A percentile compares a stretch with the other conserved stretches of the same genome.
These are phyloP conservation scores for Laothoe populi DNA, from an alignment of 2,888 invertebrate species.

Conservation along the genomic window DNA sequence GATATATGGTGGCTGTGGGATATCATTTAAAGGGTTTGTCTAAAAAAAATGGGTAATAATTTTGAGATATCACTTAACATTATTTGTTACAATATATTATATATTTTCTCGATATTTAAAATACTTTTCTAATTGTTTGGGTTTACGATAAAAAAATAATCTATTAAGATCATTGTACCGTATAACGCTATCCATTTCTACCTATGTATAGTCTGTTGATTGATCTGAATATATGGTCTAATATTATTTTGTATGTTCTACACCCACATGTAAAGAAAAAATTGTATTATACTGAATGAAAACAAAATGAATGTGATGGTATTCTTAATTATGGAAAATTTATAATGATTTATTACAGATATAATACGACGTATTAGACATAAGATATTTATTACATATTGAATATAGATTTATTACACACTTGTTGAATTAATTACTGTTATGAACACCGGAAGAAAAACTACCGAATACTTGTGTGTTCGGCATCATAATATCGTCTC, in stretches of 20 bases:
- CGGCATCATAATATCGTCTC: slow-evolving; percentile 2
- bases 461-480: slow-evolving; percentile 11
- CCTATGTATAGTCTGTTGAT: too few species aligned
- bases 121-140: too few species aligned
- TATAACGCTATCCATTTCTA: too few species aligned
- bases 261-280: not conserved
- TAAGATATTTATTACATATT: not conserved
- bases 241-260: not conserved
- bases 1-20: too few species aligned
- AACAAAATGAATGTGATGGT: not conserved
- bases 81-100: too few species aligned
- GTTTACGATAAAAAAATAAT: too few species aligned
- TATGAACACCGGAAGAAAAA: not conserved
- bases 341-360: slow-evolving; percentile 6
- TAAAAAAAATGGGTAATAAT: too few species aligned
- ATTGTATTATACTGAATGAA: not conserved
- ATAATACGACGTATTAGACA: not conserved
- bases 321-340: not conserved
- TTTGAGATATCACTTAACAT: too few species aligned
- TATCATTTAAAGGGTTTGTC: too few species aligned
- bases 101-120: too few species aligned
- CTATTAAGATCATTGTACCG: too few species aligned
- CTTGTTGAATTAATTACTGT: not conserved
- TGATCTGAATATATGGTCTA: too few species aligned
- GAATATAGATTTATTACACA: not conserved